Evolutionary conservation across 2,797 vertebrate species (phyloP).

Genomic region (Girardinus metallicus): DNA sequence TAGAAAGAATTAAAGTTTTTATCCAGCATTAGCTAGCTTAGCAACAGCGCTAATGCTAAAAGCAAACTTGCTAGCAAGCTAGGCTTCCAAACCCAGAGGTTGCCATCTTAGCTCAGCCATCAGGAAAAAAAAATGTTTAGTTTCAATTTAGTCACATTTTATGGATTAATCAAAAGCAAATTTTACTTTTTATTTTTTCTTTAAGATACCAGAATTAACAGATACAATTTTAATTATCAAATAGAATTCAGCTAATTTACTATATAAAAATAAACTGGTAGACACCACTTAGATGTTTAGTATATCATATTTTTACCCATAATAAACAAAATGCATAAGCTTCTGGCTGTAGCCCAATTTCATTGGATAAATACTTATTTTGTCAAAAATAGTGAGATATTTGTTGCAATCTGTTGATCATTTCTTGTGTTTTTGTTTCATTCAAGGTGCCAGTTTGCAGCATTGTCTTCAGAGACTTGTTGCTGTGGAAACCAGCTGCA

Average conservation of each 20-base stretch:
- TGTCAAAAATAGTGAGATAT: no score
- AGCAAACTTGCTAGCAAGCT: not conserved
- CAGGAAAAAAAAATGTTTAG: not conserved
- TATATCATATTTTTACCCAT: not conserved
- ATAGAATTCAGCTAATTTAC: not conserved
- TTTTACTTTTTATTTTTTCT: not conserved
- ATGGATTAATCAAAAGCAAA: not conserved
- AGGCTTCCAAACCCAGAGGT: not conserved
- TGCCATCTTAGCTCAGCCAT: not conserved
- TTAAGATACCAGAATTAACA: not conserved
- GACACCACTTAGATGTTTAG: not conserved
- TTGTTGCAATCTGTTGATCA: not conserved
- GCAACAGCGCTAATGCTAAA: not conserved
- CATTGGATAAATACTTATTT: not conserved
- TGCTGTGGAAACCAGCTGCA: constrained; percentile 60
- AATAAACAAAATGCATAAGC: not conserved
- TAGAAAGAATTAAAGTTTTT: not conserved
- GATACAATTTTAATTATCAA: not conserved
- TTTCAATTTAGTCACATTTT: not conserved
- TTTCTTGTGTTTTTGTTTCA: constrained; percentile 9
- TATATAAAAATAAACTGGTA: not conserved
- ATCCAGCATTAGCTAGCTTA: not conserved
- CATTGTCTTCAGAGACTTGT: constrained; percentile 55
- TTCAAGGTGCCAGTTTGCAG: constrained; percentile 57
- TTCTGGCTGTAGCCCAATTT: not conserved